phyloP scores from a whole-genome alignment of 2,797 vertebrate species.

The Hippoglossus hippoglossus region DNA sequence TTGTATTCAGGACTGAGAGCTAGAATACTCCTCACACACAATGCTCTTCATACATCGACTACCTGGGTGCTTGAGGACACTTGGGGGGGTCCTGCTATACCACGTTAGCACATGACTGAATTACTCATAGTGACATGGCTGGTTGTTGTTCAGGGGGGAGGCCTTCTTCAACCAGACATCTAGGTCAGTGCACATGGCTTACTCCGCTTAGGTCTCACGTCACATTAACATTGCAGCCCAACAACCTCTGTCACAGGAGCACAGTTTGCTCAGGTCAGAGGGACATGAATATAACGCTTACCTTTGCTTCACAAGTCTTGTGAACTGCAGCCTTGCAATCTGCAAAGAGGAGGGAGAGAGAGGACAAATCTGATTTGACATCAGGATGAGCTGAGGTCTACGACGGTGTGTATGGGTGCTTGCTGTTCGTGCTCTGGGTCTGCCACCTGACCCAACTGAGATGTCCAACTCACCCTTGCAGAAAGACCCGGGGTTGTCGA shows the following conservation, averaged over 20 bases:
- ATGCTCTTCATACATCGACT: neutral
- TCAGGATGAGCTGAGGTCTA: neutral
- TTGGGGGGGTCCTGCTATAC: conserved; percentile 20
- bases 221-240: conserved; percentile 22
- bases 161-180: conserved; percentile 61
- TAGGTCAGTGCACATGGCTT: conserved; percentile 74
- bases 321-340: conserved; percentile 89
- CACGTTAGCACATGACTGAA: conserved; percentile 47
- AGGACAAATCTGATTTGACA: conserved; percentile 5
- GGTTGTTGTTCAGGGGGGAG: conserved; percentile 35
- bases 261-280: conserved; percentile 18
- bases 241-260: conserved; percentile 35
- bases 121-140: conserved; percentile 58
- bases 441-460: conserved; percentile 26
- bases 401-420: neutral
- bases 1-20: neutral
- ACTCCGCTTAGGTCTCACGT: conserved; percentile 47
- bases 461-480: conserved; percentile 86
- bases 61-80: conserved; percentile 5
- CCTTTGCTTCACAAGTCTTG: conserved; percentile 89
- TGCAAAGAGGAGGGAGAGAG: conserved; percentile 64
- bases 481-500: conserved; percentile 83
- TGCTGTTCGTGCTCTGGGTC: conserved; percentile 16
- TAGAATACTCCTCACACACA: neutral
- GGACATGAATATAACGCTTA: conserved; percentile 64